Evolutionary conservation across 2,888 invertebrate species (phyloP).

Genomic region (Cataglyphis albicans): DNA sequence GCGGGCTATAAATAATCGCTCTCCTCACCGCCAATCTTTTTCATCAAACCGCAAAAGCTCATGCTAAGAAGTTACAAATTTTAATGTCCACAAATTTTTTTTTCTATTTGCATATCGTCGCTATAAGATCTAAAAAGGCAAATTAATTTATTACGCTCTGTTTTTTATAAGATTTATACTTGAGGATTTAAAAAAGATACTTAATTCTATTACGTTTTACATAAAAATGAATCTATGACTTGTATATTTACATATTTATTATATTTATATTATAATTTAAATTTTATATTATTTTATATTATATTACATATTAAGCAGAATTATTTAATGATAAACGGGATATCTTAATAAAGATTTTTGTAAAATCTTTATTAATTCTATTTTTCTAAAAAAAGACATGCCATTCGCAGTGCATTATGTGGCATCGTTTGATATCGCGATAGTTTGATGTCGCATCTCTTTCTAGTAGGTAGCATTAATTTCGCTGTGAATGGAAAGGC

Average conservation of each 20-base stretch:
- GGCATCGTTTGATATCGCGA: conserved; percentile 4
- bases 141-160: not conserved
- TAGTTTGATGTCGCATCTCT: not conserved
- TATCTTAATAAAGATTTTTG: not conserved
- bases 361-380: too few species aligned
- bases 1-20: conserved; percentile 41
- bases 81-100: not conserved
- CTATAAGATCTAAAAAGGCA: not conserved
- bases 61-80: conserved; percentile 1
- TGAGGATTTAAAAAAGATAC: not conserved
- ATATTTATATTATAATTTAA: too few species aligned
- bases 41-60: not conserved
- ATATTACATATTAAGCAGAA: too few species aligned
- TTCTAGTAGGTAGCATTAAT: conserved; percentile 39
- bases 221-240: not conserved
- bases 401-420: not conserved
- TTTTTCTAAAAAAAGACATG: not conserved
- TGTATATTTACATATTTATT: not conserved
- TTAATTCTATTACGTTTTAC: not conserved
- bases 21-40: conserved; percentile 3
- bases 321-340: too few species aligned
- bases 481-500: conserved; percentile 24
- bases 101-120: not conserved
- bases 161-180: not conserved
- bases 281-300: too few species aligned